Evolutionary conservation across 2,113 vertebrate species (phyloP).

Genomic region (Glaucidium brasilianum): DNA sequence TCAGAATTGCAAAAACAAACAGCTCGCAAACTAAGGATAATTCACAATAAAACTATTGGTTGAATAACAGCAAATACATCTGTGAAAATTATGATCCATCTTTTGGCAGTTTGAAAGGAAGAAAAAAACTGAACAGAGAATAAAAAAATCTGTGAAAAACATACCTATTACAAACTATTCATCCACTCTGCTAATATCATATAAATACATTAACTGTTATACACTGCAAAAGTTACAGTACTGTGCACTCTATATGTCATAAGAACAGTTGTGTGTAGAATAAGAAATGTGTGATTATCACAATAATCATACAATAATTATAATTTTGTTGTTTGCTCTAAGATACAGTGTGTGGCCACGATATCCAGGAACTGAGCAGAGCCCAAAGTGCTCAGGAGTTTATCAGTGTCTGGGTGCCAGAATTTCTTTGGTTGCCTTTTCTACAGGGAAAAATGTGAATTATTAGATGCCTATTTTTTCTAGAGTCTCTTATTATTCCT

Average conservation of each 20-base stretch:
- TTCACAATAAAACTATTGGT: not conserved
- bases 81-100: not conserved
- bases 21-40: not conserved
- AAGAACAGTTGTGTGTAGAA: not conserved
- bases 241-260: not conserved
- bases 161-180: not conserved
- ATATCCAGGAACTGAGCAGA: not conserved
- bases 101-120: not conserved
- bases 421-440: not conserved
- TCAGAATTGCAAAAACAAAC: not conserved
- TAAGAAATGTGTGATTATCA: not conserved
- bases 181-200: not conserved
- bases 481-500: not conserved
- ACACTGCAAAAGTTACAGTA: not conserved
- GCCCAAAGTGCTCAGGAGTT: not conserved
- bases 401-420: not conserved
- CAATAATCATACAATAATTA: not conserved
- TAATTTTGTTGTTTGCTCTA: not conserved
- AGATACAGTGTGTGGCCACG: accelerated
- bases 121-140: not conserved
- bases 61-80: not conserved
- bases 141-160: not conserved
- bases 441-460: not conserved
- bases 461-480: accelerated
- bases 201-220: not conserved